Base-by-base conservation (phyloP, 2,113 vertebrate genomes). In the Xenus cinereus region DNA sequence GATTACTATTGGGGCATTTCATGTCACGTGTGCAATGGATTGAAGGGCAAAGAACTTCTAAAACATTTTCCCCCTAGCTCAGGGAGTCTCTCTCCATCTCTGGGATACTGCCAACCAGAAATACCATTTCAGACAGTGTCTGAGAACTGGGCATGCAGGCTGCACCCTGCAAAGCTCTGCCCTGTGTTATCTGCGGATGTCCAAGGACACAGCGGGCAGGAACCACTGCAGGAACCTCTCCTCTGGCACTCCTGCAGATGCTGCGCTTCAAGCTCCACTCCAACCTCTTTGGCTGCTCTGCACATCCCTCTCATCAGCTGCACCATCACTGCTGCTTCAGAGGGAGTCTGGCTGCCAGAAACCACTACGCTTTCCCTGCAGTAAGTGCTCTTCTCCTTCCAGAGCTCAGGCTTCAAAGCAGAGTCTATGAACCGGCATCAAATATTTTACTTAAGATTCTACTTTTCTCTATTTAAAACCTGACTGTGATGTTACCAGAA, bases 21-120 rank as follows among this genome's bases (percentile, higher is more conserved):
- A 46, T 6, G 13, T 14, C 19, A 33, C 0, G 0, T 0, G 7
- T 24, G 37, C 23, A 28, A 46, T 6, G 54, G 50, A 32, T 2
- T 37, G 54, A 73, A 45, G 50, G 68, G 10, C 33, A 45, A 59
- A 84, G 8, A 57, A 7, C 41, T 41, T 93, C 33, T 32, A 57
- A 33, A 80, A 21, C 16, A 21, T n/a, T 46, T 50, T 7, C 4
- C 5, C 14, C n/a, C 23, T 32, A 41, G 19, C 41, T 66, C 68
- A 19, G 6, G 11, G 24, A 32, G 75, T 84, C 24, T 80, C 30
- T 35, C 63, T 32, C 50, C 14, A 12, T 33, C 68, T 82, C 60
- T 13, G 75, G 46, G 28, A 30, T 69, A 57, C 41, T 33, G 30
- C 39, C 50, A 71, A 20, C 9, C 50, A 93, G 81, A 85, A 91